These are phyloP conservation scores for Sebastes cheni DNA, from an alignment of 2,797 vertebrate genomes.

Conservation along the genomic window DNA sequence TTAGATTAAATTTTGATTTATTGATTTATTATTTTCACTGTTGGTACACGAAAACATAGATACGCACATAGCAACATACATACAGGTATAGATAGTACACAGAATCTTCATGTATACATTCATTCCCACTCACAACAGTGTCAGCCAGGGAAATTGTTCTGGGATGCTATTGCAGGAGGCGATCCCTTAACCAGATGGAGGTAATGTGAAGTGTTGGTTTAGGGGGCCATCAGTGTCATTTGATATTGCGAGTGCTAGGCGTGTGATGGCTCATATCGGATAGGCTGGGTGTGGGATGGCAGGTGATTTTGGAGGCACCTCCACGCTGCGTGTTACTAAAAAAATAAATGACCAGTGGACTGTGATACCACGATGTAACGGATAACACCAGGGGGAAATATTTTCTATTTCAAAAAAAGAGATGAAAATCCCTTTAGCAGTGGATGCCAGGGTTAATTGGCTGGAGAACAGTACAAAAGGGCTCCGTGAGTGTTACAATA, in stretches of 20 bases:
- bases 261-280: background rate
- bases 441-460: conserved; percentile 30
- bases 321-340: background rate
- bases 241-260: background rate
- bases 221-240: background rate
- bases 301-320: background rate
- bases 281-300: background rate
- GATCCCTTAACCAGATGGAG: background rate
- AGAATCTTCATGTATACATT: background rate
- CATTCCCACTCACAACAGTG: background rate
- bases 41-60: background rate
- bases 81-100: background rate
- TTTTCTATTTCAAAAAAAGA: conserved; percentile 30
- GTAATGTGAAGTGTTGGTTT: background rate
- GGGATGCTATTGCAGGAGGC: background rate
- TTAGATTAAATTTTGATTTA: background rate
- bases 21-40: background rate
- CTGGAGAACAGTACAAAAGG: conserved; percentile 17
- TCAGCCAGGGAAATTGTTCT: background rate
- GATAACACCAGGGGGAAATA: conserved; percentile 29
- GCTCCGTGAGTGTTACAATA: conserved; percentile 32
- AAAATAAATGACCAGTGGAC: conserved; percentile 5
- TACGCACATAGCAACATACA: background rate
- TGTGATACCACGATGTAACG: background rate
- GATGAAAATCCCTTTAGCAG: conserved; percentile 27